Evolutionary conservation across 2,888 invertebrate genomes (phyloP).

Genomic region (Dasysyrphus albostriatus): DNA sequence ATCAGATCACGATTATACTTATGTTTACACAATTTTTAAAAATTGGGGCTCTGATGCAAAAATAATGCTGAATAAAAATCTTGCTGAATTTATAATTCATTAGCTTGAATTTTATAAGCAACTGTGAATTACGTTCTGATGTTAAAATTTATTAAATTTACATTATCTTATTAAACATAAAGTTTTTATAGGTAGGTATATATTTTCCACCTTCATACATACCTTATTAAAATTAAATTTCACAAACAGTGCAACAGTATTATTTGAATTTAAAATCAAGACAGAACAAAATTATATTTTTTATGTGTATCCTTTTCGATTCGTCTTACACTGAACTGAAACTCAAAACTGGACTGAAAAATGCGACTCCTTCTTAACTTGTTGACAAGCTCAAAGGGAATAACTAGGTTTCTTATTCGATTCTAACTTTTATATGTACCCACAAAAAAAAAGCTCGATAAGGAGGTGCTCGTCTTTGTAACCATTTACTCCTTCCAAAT

Average conservation of each 20-base stretch:
- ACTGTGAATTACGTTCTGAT: too few species aligned
- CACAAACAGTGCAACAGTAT: not conserved
- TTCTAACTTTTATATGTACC: slow-evolving; percentile 54
- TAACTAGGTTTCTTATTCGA: slow-evolving; percentile 11
- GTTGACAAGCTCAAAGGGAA: slow-evolving; percentile 42
- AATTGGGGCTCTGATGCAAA: too few species aligned
- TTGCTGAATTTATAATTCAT: too few species aligned
- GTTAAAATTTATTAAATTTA: too few species aligned
- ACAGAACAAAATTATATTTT: not conserved
- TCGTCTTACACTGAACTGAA: not conserved
- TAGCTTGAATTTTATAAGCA: too few species aligned
- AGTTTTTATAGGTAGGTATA: not conserved
- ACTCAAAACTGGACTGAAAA: not conserved
- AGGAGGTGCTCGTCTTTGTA: not conserved
- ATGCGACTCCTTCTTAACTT: slow-evolving; percentile 37
- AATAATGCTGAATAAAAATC: too few species aligned
- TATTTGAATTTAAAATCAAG: not conserved
- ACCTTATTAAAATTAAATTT: not conserved
- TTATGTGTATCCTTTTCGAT: not conserved
- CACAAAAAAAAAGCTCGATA: not conserved
- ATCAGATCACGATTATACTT: too few species aligned
- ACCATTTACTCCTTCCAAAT: slow-evolving; percentile 27
- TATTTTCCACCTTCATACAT: not conserved
- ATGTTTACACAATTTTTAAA: too few species aligned
- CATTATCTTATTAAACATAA: too few species aligned